Percentiles rank a stretch among this genome's conserved stretches.
Conservation (phyloP, 2,113 vertebrate genomes). For the Mola mola region DNA sequence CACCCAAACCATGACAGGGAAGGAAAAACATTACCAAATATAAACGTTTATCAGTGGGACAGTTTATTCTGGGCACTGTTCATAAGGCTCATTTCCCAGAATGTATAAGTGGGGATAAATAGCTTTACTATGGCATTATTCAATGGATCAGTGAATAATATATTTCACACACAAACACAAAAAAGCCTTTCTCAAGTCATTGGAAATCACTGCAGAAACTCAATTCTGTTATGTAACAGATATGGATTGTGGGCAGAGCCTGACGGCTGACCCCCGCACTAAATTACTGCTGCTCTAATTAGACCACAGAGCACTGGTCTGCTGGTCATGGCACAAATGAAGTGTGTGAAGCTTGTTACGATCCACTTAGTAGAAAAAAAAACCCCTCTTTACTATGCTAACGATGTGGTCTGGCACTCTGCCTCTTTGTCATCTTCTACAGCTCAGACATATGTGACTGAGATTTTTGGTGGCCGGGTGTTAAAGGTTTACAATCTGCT, state of each 20-base stretch:
- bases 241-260: constrained; percentile 22
- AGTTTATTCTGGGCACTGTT: no score
- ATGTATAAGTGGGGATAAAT: no score
- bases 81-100: no score
- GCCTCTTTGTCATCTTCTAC: no score
- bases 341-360: constrained; percentile 23
- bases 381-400: not conserved
- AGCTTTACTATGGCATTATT: no score
- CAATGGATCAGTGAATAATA: no score
- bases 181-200: not conserved
- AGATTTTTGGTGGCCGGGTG: constrained; percentile 13
- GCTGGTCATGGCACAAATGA: constrained; percentile 29
- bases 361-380: constrained; percentile 12
- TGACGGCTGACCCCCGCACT: constrained; percentile 26
- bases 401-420: no score
- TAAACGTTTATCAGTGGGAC: no score
- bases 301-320: constrained; percentile 23
- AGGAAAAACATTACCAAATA: no score
- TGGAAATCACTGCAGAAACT: constrained; percentile 24
- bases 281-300: constrained; percentile 41
- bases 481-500: no score
- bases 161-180: constrained; percentile 3
- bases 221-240: constrained; percentile 53
- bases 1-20: no score
- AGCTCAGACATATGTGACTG: constrained; percentile 26